Conservation (phyloP, 2,113 vertebrate genomes). For the Dascyllus trimaculatus region DNA sequence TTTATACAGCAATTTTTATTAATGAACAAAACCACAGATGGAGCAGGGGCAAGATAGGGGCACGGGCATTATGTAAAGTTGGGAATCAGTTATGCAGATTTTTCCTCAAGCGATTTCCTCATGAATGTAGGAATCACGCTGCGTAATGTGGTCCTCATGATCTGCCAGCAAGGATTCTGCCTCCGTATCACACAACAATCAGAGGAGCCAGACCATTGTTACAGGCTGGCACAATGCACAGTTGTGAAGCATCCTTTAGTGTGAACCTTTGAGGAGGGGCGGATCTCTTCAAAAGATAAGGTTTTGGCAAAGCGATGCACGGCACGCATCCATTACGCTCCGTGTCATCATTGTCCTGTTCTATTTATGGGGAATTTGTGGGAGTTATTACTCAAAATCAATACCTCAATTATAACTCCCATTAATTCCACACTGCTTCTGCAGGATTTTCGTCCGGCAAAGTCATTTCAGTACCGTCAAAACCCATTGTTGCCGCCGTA, state of each 20-base stretch:
- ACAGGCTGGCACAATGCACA: slow-evolving; percentile 50
- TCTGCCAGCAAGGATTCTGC: slow-evolving; percentile 23
- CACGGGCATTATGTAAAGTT: slow-evolving; percentile 28
- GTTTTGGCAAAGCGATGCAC: slow-evolving; percentile 41
- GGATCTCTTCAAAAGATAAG: slow-evolving; percentile 29
- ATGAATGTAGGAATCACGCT: neutral
- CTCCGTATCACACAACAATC: slow-evolving; percentile 37
- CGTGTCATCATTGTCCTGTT: slow-evolving; percentile 53
- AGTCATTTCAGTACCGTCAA: slow-evolving; percentile 62
- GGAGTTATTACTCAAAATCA: slow-evolving; percentile 68
- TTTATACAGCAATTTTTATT: slow-evolving; percentile 34
- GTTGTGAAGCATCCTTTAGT: slow-evolving; percentile 62
- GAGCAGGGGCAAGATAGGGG: neutral
- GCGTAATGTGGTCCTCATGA: neutral
- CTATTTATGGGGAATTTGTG: slow-evolving; percentile 60
- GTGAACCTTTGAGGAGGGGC: slow-evolving; percentile 25
- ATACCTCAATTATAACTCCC: slow-evolving; percentile 74
- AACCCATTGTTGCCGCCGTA: slow-evolving; percentile 53
- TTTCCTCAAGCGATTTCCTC: slow-evolving; percentile 2
- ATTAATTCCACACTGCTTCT: slow-evolving; percentile 59
- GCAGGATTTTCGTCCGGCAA: slow-evolving; percentile 40
- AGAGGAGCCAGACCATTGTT: slow-evolving; percentile 53
- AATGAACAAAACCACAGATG: slow-evolving; percentile 25
- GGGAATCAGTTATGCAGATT: slow-evolving; percentile 13
- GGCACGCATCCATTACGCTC: slow-evolving; percentile 46